These are phyloP conservation scores for Vanacampus margaritifer DNA, from an alignment of 2,113 vertebrate species.

Conservation along the genomic window DNA sequence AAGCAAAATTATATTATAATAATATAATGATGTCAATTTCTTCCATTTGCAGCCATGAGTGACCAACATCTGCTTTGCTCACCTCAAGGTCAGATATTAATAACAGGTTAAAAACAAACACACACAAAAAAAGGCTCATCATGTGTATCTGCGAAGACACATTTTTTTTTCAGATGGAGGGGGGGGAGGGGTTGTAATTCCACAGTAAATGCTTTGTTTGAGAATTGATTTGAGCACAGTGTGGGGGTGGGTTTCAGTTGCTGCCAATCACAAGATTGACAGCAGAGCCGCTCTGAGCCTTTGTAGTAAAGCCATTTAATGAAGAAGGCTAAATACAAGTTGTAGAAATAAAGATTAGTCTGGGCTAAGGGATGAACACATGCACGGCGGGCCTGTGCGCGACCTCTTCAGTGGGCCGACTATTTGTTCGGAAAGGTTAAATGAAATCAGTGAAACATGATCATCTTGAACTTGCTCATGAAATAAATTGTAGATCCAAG, in stretches of 20 bases:
- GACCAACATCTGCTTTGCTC: background rate
- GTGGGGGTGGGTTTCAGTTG: conserved; percentile 18
- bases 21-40: conserved; percentile 7
- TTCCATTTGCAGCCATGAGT: background rate
- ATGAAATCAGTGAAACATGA: background rate
- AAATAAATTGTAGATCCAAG: background rate
- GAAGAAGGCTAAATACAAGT: conserved; percentile 33
- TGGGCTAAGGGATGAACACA: conserved; percentile 38
- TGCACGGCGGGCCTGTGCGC: background rate
- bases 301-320: conserved; percentile 60
- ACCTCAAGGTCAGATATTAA: conserved; percentile 15
- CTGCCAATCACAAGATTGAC: conserved; percentile 46
- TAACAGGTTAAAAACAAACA: conserved; percentile 10
- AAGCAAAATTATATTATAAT: conserved; percentile 4
- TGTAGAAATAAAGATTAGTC: conserved; percentile 49
- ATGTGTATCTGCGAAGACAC: conserved; percentile 28
- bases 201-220: conserved; percentile 33
- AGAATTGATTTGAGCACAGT: conserved; percentile 36
- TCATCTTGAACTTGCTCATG: background rate
- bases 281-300: conserved; percentile 36
- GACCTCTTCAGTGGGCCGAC: conserved; percentile 10
- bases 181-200: conserved; percentile 47
- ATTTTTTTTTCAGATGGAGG: conserved; percentile 46
- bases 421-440: background rate
- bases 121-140: conserved; percentile 35